phyloP scores from a whole-genome alignment of 2,113 vertebrate species.

The Chrysochloris asiatica region DNA sequence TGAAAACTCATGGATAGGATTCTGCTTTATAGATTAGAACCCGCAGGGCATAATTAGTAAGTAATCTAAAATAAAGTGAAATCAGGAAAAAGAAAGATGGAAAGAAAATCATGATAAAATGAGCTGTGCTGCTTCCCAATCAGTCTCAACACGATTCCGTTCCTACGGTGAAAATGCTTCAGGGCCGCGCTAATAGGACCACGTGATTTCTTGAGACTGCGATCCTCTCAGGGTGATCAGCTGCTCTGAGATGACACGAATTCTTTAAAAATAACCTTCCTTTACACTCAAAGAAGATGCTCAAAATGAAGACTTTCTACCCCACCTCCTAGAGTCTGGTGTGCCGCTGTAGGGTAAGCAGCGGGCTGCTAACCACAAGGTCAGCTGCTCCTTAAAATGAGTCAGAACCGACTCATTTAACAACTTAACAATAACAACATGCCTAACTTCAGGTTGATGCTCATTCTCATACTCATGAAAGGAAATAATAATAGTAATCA shows the following conservation, averaged over 20 bases:
- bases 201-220: not conserved
- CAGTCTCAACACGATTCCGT: not conserved
- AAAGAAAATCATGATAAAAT: not conserved
- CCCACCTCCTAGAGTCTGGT: no score
- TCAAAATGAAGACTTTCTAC: not conserved
- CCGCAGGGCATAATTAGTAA: not conserved
- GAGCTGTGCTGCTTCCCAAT: not conserved
- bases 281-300: not conserved
- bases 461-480: not conserved
- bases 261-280: not conserved
- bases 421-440: no score
- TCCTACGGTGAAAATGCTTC: not conserved
- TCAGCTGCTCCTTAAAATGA: no score
- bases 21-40: not conserved
- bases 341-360: no score
- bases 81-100: not conserved
- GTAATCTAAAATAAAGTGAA: slow-evolving; percentile 28
- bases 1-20: slow-evolving; percentile 18
- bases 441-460: not conserved
- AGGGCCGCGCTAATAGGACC: not conserved
- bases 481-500: not conserved
- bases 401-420: no score
- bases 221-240: slow-evolving; percentile 18
- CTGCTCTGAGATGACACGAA: not conserved
- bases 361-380: no score